Conservation (phyloP, 2,113 vertebrate species). For the Phylloscopus trochiloides region DNA sequence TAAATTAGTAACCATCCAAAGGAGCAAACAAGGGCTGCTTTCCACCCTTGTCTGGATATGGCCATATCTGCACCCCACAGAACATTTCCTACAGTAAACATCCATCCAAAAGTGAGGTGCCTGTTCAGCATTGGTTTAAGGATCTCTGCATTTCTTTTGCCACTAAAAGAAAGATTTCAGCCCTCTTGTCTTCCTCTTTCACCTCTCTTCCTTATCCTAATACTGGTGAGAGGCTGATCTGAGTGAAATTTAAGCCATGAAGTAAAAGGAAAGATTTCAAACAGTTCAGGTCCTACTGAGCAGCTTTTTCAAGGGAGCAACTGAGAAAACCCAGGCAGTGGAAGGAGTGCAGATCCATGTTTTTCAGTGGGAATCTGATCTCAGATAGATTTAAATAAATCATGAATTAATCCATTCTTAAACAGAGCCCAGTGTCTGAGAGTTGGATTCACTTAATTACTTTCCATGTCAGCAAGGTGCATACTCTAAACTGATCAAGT, state of each 20-base stretch:
- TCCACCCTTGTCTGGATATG: not conserved
- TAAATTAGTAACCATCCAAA: not conserved
- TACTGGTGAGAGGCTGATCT: not conserved
- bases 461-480: not conserved
- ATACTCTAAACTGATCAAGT: not conserved
- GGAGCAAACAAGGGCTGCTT: not conserved
- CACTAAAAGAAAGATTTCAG: not conserved
- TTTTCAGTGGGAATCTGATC: not conserved
- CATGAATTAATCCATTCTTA: slow-evolving; percentile 10
- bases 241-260: not conserved
- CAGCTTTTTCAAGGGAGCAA: not conserved
- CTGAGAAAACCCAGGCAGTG: not conserved
- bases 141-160: not conserved
- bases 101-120: not conserved
- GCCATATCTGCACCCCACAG: fast-evolving
- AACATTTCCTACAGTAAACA: not conserved
- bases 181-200: not conserved
- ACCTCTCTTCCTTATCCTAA: not conserved
- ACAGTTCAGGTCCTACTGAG: not conserved
- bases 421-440: not conserved
- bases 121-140: not conserved
- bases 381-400: not conserved
- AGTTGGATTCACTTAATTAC: not conserved
- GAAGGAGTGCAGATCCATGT: not conserved
- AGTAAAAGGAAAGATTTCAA: not conserved